A percentile compares a stretch with the other conserved stretches of the same genome.
Conservation (phyloP, 2,113 vertebrate genomes). For the Gymnobelideus leadbeateri region DNA sequence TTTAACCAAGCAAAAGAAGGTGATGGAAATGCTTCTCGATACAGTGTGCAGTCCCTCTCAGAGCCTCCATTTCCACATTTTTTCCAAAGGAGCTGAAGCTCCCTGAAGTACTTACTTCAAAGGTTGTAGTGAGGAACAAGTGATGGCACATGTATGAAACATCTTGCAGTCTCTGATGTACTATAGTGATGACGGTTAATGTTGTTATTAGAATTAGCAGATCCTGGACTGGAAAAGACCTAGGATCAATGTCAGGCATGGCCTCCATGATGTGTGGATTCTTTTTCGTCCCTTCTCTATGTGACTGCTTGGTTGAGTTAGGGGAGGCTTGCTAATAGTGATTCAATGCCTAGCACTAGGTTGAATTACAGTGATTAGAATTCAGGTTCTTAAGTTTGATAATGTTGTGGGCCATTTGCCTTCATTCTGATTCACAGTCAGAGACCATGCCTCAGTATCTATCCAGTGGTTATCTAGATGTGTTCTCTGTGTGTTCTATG, state of each 20-base stretch:
- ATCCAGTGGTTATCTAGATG: too few species aligned
- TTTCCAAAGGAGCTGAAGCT: not conserved
- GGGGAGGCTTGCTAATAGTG: too few species aligned
- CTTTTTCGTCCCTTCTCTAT: not conserved
- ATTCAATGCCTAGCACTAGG: too few species aligned
- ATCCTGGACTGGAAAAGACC: not conserved
- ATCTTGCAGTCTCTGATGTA: not conserved
- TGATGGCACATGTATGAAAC: not conserved
- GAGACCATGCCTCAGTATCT: too few species aligned
- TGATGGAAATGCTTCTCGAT: constrained; percentile 29
- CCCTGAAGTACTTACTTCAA: not conserved
- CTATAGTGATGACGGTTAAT: not conserved
- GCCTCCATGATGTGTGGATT: not conserved
- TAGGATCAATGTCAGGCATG: not conserved
- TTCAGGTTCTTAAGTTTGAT: too few species aligned
- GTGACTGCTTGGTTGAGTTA: too few species aligned
- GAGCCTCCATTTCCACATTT: not conserved
- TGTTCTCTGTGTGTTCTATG: too few species aligned
- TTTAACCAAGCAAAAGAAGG: constrained; percentile 74
- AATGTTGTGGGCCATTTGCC: too few species aligned
- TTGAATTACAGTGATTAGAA: too few species aligned
- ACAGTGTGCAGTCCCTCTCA: not conserved
- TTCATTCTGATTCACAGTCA: too few species aligned
- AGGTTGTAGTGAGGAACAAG: not conserved
- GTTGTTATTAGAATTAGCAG: not conserved